Percentiles rank a stretch among this genome's conserved stretches.
These are phyloP conservation scores for Epiblema foenella DNA, from an alignment of 2,888 invertebrate species.

Conservation along the genomic window DNA sequence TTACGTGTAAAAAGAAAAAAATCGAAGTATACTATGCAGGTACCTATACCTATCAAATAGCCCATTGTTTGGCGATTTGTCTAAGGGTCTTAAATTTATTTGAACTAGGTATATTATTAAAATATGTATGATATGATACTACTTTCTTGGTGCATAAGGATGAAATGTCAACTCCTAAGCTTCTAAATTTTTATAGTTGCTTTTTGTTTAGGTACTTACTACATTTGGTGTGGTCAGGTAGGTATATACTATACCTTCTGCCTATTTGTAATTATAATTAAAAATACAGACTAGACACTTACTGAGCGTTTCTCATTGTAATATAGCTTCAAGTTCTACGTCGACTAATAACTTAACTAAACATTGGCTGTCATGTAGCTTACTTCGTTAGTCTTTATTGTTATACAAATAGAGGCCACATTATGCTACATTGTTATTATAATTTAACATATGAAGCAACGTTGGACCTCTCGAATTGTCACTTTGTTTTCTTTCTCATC, in stretches of 20 bases:
- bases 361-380: conserved; percentile 52
- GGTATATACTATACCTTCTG: not conserved
- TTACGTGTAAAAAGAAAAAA: too few relatives aligned
- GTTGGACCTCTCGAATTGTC: conserved; percentile 79
- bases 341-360: conserved; percentile 72
- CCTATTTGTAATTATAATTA: too few relatives aligned
- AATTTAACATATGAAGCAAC: conserved; percentile 72
- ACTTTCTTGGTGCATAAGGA: too few relatives aligned
- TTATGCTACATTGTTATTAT: conserved; percentile 72
- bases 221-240: not conserved
- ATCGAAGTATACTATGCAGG: not conserved
- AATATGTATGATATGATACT: too few relatives aligned
- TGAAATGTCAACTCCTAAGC: too few relatives aligned
- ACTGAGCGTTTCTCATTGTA: conserved; percentile 33
- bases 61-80: not conserved
- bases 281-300: conserved; percentile 7
- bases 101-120: too few relatives aligned
- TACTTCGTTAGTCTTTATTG: conserved; percentile 55
- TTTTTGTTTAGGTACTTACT: too few relatives aligned
- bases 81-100: not conserved
- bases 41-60: not conserved
- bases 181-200: too few relatives aligned
- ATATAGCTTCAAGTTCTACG: conserved; percentile 51
- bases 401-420: conserved; percentile 55
- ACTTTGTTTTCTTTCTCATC: conserved; percentile 79